Evolutionary conservation across 1,140 invertebrate genomes (phyloP), one percentile per base, ranked within the genome.

Genomic region (Agraylea sexmaculata): DNA sequence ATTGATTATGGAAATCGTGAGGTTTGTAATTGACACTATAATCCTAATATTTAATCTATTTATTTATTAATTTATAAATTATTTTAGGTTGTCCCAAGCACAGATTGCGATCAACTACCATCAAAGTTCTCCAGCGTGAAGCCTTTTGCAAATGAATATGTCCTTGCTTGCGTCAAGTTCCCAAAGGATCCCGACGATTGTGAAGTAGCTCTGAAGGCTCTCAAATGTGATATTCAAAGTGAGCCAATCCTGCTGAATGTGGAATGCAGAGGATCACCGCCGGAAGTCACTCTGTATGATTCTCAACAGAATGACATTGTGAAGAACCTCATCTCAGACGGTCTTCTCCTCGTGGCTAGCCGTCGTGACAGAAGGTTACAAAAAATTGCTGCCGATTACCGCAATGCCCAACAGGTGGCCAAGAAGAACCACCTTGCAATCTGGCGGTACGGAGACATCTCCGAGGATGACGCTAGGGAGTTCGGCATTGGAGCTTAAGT

Each of bases 371-470:
- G 77, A 41, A 75, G 83, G 50, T 73, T 95, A 21, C 72, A 80
- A 33, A 78, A 85, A 61, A 57, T 96, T 59, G 77, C 88, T 42
- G 70, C 70, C 21, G 84, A 90, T 40, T 97, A 95, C 59, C 73
- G 70, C 45, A 74, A 74, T 23, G 86, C 89, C 10, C 83, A 95
- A 59, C 80, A 89, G 45, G 68, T 77, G 37, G 93, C 92, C 3
- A 83, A 87, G 58, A 79, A 78, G 47, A 75, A 78, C 32, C 86
- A 90, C 62, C 64, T 78, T 40, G 87, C 83, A 56, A 81, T 97
- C 46, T 98, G 93, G 92, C 77, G 83, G 51, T 96, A 98, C 59
- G 93, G 93, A 12, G 92, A 97, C 58, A 87, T 95, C 56, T 88
- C 83, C 39, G 90, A 89, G 49, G 93, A 96, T 53, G 90, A 96